Conservation (phyloP, 2,113 vertebrate species). For the Hemibates koningsi region DNA sequence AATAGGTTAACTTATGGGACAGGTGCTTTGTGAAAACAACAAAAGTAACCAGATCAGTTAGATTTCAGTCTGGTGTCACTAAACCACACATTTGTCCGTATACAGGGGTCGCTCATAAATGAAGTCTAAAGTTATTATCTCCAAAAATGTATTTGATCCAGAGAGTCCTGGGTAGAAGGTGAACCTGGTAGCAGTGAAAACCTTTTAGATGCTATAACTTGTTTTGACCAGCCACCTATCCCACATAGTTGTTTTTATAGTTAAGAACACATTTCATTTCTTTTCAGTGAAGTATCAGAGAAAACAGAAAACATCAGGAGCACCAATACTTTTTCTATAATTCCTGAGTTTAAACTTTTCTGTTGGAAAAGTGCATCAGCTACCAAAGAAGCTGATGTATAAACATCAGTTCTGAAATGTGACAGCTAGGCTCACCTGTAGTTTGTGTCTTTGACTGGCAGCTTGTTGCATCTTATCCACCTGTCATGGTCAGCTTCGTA, state of each 20-base stretch:
- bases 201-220: background rate
- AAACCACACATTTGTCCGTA: background rate
- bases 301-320: background rate
- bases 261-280: background rate
- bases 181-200: background rate
- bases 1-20: background rate
- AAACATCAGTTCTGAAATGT: background rate
- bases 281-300: background rate
- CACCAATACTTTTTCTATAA: background rate
- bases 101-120: background rate
- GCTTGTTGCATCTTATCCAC: conserved; percentile 96
- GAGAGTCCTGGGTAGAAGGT: background rate
- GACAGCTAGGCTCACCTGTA: conserved; percentile 74
- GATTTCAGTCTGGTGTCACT: background rate
- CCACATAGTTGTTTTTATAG: background rate
- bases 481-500: conserved; percentile 89
- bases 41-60: background rate
- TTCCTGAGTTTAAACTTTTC: background rate
- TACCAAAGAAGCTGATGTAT: background rate
- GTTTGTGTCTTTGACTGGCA: conserved; percentile 88
- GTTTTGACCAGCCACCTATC: background rate
- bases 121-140: background rate
- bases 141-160: background rate
- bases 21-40: background rate
- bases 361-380: background rate